Percentiles rank a stretch among this genome's conserved stretches.
Evolutionary conservation across 2,113 vertebrate genomes (phyloP).

Genomic region (Silurus glanis): DNA sequence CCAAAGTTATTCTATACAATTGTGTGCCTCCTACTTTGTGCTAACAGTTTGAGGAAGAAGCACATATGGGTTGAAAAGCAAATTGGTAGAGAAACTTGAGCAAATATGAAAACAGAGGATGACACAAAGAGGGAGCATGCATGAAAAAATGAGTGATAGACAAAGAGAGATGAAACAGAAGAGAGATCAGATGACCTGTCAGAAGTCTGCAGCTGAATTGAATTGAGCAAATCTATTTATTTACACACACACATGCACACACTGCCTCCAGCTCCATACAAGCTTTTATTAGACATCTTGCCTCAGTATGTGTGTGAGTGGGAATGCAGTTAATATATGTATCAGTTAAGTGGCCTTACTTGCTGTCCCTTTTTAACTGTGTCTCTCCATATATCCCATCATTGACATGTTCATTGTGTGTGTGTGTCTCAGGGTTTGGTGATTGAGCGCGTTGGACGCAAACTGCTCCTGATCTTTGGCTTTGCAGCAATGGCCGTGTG

Average conservation of each 20-base stretch:
- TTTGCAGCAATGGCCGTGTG: slow-evolving; percentile 86
- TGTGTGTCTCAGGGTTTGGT: slow-evolving; percentile 78
- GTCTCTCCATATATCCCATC: not conserved
- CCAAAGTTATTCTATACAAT: no score
- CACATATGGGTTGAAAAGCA: no score
- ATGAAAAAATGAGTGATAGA: not conserved
- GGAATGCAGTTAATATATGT: not conserved
- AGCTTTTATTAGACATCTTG: not conserved
- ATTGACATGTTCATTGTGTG: not conserved
- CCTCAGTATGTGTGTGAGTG: slow-evolving; percentile 10
- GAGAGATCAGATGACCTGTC: slow-evolving; percentile 3
- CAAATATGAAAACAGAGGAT: not conserved
- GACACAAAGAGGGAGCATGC: not conserved
- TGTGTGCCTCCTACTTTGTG: no score
- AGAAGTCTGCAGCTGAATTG: not conserved
- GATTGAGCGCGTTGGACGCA: slow-evolving; percentile 84
- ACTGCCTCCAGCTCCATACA: not conserved
- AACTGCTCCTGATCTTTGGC: slow-evolving; percentile 86
- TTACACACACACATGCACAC: not conserved
- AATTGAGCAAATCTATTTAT: not conserved
- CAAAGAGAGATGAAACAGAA: not conserved
- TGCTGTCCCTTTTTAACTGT: not conserved
- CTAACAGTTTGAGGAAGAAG: no score
- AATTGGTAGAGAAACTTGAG: not conserved
- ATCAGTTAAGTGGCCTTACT: not conserved